Evolutionary conservation across 2,797 vertebrate species (phyloP).

Genomic region (Argentina silus): DNA sequence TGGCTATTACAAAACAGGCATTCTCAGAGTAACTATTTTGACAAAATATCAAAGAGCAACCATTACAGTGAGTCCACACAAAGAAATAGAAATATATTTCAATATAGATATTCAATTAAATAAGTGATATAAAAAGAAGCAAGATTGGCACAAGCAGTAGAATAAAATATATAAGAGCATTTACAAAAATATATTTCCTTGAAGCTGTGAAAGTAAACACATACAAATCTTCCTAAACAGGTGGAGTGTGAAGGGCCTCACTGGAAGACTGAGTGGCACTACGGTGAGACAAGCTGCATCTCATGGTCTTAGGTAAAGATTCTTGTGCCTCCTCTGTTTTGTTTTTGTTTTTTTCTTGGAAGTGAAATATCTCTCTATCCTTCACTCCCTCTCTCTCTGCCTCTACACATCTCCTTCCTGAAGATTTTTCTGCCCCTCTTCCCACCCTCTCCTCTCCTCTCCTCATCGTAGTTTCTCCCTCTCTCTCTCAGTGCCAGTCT

Average conservation of each 20-base stretch:
- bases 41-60: constrained; percentile 33
- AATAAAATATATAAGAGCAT: constrained; percentile 53
- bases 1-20: constrained; percentile 26
- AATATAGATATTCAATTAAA: constrained; percentile 70
- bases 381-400: constrained; percentile 20
- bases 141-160: constrained; percentile 61
- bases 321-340: constrained; percentile 15
- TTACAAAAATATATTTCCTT: constrained; percentile 64
- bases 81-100: constrained; percentile 27
- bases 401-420: constrained; percentile 36
- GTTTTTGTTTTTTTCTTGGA: constrained; percentile 31
- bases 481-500: constrained; percentile 77
- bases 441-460: constrained; percentile 12
- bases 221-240: constrained; percentile 42
- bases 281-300: not conserved
- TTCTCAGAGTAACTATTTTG: constrained; percentile 36
- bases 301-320: not conserved
- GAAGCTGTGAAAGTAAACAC: constrained; percentile 50
- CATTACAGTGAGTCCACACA: constrained; percentile 20
- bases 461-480: constrained; percentile 4
- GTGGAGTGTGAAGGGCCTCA: constrained; percentile 50
- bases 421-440: not conserved
- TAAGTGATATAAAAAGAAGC: constrained; percentile 66
- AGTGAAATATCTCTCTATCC: not conserved
- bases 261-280: constrained; percentile 48